Evolutionary conservation across 1,140 invertebrate genomes (phyloP).

Genomic region (Camponotus vicinus): DNA sequence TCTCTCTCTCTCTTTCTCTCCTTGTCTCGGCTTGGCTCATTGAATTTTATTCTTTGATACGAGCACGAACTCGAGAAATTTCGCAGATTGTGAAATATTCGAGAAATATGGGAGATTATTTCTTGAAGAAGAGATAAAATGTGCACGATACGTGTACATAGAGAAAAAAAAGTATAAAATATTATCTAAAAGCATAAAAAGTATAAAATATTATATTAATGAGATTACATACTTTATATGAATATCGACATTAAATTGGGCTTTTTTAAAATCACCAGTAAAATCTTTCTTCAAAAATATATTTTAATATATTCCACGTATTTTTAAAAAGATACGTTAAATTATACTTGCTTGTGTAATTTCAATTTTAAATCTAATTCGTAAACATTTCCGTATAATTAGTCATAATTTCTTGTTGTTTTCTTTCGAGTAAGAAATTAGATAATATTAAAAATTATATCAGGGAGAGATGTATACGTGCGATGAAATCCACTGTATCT

Average conservation of each 20-base stretch:
- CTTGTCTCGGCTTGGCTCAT: constrained; percentile 3
- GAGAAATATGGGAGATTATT: neutral
- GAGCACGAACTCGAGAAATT: neutral
- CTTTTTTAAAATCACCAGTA: neutral
- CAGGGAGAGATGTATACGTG: constrained; percentile 5
- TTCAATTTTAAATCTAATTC: neutral
- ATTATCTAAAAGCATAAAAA: too few relatives aligned
- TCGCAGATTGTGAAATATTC: neutral
- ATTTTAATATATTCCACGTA: neutral
- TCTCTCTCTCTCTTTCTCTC: constrained; percentile 42
- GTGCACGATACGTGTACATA: too few relatives aligned
- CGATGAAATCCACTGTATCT: constrained; percentile 10
- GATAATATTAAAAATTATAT: constrained; percentile 12
- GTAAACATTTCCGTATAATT: neutral
- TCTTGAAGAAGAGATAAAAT: neutral
- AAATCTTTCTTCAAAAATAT: neutral
- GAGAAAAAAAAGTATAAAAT: too few relatives aligned
- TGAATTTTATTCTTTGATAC: constrained; percentile 18
- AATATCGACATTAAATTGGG: neutral
- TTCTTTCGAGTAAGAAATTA: neutral
- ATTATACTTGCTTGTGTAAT: neutral
- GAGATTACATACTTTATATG: too few relatives aligned
- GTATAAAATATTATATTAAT: too few relatives aligned
- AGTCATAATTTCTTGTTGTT: neutral
- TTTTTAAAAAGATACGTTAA: neutral